phyloP scores from a whole-genome alignment of 1,140 invertebrate genomes.

The Penaeus vannamei region DNA sequence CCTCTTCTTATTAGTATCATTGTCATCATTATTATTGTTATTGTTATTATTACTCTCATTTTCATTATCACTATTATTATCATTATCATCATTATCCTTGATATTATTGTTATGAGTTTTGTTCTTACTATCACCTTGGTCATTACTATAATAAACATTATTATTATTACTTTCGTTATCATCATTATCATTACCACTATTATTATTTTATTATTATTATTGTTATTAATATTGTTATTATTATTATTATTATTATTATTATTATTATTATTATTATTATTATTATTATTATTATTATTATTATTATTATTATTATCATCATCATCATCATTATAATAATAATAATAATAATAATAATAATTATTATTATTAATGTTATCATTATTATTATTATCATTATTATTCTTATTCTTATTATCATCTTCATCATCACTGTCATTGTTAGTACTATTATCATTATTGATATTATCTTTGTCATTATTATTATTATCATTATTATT shows the following conservation, averaged over 20 bases:
- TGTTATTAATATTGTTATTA: not conserved
- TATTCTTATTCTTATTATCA: not conserved
- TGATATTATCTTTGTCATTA: not conserved
- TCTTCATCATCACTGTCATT: not conserved
- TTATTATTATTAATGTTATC: not conserved
- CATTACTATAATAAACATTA: too few relatives aligned
- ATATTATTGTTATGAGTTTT: too few relatives aligned
- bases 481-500: not conserved
- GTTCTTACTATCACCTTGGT: too few relatives aligned
- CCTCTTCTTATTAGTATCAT: too few relatives aligned
- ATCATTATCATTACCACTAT: too few relatives aligned
- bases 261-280: not conserved
- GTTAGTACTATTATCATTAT: not conserved
- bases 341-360: not conserved
- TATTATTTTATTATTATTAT: not conserved
- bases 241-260: constrained; percentile 5
- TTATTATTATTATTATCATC: not conserved
- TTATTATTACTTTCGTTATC: too few relatives aligned
- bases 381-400: not conserved
- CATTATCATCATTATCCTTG: too few relatives aligned
- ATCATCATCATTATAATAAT: not conserved
- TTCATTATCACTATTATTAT: too few relatives aligned
- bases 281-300: not conserved
- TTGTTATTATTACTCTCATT: too few relatives aligned
- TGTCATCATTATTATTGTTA: too few relatives aligned